Evolutionary conservation across 92 coral and sea anemone genomes (phyloP).

Genomic region (Palythoa grandis): DNA sequence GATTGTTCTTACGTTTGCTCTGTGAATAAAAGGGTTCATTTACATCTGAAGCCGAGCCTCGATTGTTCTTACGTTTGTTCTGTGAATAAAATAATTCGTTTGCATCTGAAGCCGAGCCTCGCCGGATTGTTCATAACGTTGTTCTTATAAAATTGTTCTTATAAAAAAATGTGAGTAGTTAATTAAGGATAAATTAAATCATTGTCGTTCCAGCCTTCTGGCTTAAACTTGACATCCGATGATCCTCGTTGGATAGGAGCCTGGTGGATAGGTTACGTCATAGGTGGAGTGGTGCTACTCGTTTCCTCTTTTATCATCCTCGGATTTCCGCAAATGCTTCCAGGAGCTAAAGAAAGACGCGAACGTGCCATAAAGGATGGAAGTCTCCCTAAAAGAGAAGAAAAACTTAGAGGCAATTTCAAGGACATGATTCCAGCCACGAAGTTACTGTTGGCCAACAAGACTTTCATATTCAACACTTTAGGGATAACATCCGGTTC

Average conservation of each 20-base stretch:
- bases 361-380: slow-evolving; percentile 69
- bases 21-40: too few relatives aligned
- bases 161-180: too few relatives aligned
- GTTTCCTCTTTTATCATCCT: slow-evolving; percentile 57
- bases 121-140: too few relatives aligned
- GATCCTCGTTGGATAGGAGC: slow-evolving; percentile 96
- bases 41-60: too few relatives aligned
- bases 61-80: too few relatives aligned
- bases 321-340: slow-evolving; percentile 84
- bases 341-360: slow-evolving; percentile 75
- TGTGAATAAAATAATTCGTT: too few relatives aligned
- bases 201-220: slow-evolving; percentile 68
- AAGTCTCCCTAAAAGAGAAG: slow-evolving; percentile 51
- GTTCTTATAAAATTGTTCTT: too few relatives aligned
- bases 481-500: slow-evolving; percentile 64
- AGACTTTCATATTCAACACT: slow-evolving; percentile 71
- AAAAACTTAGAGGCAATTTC: slow-evolving; percentile 48
- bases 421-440: slow-evolving; percentile 73
- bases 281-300: slow-evolving; percentile 62
- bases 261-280: slow-evolving; percentile 94
- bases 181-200: neutral
- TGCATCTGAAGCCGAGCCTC: too few relatives aligned
- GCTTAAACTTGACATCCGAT: slow-evolving; percentile 66
- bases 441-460: slow-evolving; percentile 60
- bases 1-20: too few relatives aligned